These are phyloP conservation scores for Mus caroli DNA, from an alignment of 2,797 vertebrate genomes.

Conservation along the genomic window DNA sequence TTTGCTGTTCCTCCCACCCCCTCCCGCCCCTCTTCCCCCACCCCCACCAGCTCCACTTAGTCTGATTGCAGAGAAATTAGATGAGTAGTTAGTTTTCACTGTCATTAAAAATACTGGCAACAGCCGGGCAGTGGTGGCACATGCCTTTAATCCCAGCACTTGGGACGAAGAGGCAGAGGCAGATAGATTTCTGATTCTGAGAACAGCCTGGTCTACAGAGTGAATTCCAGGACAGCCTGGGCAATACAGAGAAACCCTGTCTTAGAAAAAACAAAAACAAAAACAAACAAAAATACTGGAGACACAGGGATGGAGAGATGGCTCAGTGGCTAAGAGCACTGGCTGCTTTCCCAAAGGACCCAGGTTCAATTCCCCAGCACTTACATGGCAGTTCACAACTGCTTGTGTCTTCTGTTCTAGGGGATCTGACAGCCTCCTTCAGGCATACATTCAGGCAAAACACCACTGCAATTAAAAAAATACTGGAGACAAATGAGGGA, in stretches of 20 bases:
- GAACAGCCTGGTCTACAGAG: no score
- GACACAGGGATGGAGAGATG: neutral
- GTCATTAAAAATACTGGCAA: slow-evolving; percentile 62
- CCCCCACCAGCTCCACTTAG: neutral
- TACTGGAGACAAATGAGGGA: slow-evolving; percentile 72
- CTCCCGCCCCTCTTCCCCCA: neutral
- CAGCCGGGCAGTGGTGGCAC: no score
- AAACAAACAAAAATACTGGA: neutral
- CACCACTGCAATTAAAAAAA: neutral
- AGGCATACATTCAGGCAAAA: neutral
- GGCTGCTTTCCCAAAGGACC: neutral
- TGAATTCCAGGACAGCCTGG: no score
- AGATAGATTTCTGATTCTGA: no score
- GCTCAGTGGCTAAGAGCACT: neutral
- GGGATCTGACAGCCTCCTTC: neutral
- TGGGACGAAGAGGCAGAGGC: no score
- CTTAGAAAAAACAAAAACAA: no score
- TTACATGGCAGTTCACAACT: neutral
- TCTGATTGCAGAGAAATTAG: slow-evolving; percentile 60
- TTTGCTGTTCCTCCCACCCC: neutral
- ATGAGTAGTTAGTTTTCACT: slow-evolving; percentile 68
- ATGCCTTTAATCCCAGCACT: no score
- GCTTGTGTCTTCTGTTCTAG: neutral
- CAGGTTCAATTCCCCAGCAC: neutral
- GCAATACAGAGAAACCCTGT: no score